These are phyloP conservation scores for Lamellibrachia luymesi DNA, from an alignment of 1,140 invertebrate genomes.

Conservation along the genomic window DNA sequence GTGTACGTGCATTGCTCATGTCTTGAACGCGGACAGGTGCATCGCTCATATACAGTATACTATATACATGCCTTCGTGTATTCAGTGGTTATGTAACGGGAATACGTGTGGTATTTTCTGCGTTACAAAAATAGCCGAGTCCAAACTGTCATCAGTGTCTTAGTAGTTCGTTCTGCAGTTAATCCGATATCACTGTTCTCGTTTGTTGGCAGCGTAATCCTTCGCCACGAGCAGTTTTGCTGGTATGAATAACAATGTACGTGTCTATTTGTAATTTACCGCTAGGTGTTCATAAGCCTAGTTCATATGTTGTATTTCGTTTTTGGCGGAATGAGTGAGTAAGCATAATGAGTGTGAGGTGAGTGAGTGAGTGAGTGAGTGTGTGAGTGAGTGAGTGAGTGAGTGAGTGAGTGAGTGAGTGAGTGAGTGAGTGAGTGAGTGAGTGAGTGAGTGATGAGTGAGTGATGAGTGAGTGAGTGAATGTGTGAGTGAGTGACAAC, in stretches of 20 bases:
- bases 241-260: no score
- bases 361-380: neutral
- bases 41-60: neutral
- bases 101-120: neutral
- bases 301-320: no score
- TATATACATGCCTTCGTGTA: neutral
- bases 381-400: neutral
- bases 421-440: neutral
- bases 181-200: neutral
- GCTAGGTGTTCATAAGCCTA: no score
- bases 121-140: neutral
- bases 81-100: neutral
- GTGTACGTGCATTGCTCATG: neutral
- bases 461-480: neutral
- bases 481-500: neutral
- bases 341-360: no score
- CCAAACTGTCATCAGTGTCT: neutral
- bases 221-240: neutral
- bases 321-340: no score
- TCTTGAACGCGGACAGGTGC: neutral
- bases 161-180: neutral
- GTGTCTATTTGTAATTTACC: no score
- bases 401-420: neutral
- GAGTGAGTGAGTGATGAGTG: neutral
- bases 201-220: neutral